A percentile compares a stretch with the other conserved stretches of the same genome.
phyloP scores from a whole-genome alignment of 1,140 invertebrate species.

The Lanistes nyassanus region DNA sequence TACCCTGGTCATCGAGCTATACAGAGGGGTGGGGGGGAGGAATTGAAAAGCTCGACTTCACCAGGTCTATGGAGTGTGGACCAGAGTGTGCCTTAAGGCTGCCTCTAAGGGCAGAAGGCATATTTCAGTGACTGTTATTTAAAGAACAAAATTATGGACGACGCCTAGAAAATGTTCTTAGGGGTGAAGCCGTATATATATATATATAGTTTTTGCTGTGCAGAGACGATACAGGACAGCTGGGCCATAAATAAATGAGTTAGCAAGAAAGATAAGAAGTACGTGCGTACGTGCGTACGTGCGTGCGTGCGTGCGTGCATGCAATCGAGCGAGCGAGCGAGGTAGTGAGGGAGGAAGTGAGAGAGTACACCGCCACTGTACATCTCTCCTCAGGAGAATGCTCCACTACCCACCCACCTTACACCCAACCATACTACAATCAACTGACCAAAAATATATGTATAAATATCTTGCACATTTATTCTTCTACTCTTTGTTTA shows the following conservation, averaged over 20 bases:
- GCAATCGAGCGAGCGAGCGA: not conserved
- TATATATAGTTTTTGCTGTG: too few relatives aligned
- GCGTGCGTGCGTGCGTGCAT: not conserved
- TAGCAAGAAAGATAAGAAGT: not conserved
- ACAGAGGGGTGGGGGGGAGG: too few relatives aligned
- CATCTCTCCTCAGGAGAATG: too few relatives aligned
- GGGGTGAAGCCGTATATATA: not conserved
- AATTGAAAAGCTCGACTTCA: too few relatives aligned
- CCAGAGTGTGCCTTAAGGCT: too few relatives aligned
- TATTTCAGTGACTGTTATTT: not conserved
- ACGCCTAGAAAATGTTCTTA: not conserved
- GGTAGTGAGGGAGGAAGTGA: not conserved
- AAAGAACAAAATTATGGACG: not conserved
- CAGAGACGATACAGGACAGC: too few relatives aligned
- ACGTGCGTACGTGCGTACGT: conserved; percentile 5
- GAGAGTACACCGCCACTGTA: not conserved
- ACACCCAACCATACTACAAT: not conserved
- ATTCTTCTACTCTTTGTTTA: not conserved
- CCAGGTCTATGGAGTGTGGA: too few relatives aligned
- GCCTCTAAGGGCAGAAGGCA: too few relatives aligned
- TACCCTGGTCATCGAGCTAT: too few relatives aligned
- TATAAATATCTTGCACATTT: not conserved
- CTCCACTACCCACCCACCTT: too few relatives aligned
- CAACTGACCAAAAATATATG: not conserved
- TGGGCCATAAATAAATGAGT: not conserved